Base-by-base conservation (phyloP, 2,888 invertebrate genomes). In the Plemyria rubiginata region DNA sequence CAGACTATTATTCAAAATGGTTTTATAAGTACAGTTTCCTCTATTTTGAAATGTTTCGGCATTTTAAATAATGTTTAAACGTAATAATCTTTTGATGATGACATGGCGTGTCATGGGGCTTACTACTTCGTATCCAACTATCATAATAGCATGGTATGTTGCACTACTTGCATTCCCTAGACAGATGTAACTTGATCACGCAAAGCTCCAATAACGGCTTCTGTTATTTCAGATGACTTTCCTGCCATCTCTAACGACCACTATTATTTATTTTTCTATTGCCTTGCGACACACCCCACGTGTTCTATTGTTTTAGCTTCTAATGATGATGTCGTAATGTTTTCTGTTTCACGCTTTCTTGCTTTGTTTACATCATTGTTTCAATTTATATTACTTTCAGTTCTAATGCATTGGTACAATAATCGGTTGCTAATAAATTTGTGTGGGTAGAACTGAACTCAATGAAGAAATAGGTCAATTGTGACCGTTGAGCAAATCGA, bases 191-290 rank as follows among this genome's bases (percentile, higher is more conserved):
- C 70, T 29, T 76, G 68, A 78, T 72, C 86, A 86, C 84, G 85
- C 85, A 69, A 83, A 73, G 77, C 72, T 79, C 74, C 73, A 69
- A 76, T 85, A 82, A 82, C 78, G 80, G 75, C 76, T 81, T 79
- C 80, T 85, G 82, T 85, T 86, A 78, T 86, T 84, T 81, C 77
- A 84, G 77, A 80, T 70, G 69, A 73, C 73, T 80, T 80, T 80
- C 77, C 80, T 66, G 68, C 55, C 64, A 45, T 68, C 66, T 59
- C 57, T 71, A 71, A 66, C 66, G 65, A 61, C 61, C 69, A 60
- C 68, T 69, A 73, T 84, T 76, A 81, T 80, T 81, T 75, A 73
- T 79, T 78, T 78, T 76, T 73, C 70, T 70, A 77, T 84, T 79
- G 75, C 77, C 72, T 84, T 79, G 75, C 77, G 72, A 79, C 79